phyloP scores from a whole-genome alignment of 1,140 invertebrate species.

The Drosophila sucinea region DNA sequence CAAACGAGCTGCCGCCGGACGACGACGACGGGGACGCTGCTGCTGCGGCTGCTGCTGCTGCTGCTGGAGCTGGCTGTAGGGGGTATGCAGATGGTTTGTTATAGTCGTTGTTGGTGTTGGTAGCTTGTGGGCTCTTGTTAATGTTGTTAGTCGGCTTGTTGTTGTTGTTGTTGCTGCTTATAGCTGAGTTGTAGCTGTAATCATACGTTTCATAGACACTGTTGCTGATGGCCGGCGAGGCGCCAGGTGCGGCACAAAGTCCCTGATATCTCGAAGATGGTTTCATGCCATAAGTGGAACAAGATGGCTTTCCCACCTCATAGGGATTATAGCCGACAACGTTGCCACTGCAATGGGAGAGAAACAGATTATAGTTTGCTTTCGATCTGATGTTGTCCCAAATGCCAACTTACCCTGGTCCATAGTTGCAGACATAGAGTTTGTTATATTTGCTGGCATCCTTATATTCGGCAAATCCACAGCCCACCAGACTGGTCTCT shows the following conservation, averaged over 20 bases:
- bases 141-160: conserved; percentile 71
- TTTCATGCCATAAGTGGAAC: conserved; percentile 87
- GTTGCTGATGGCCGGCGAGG: conserved; percentile 39
- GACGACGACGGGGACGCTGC: conserved; percentile 34
- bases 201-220: conserved; percentile 80
- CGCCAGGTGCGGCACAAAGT: conserved; percentile 85
- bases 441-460: conserved; percentile 90
- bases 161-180: conserved; percentile 39
- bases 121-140: conserved; percentile 64
- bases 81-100: conserved; percentile 55
- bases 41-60: conserved; percentile 37
- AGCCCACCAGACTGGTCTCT: conserved; percentile 90
- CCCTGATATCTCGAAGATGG: conserved; percentile 90
- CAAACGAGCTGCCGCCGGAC: conserved; percentile 62
- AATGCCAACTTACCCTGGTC: conserved; percentile 86
- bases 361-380: not conserved
- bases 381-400: not conserved
- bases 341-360: conserved; percentile 86
- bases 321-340: conserved; percentile 90
- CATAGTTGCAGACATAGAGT: conserved; percentile 94
- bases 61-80: conserved; percentile 71
- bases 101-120: conserved; percentile 47
- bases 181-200: conserved; percentile 58
- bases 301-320: conserved; percentile 88
- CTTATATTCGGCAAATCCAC: conserved; percentile 91